Base-by-base conservation (phyloP, 2,113 vertebrate species). In the Datnioides undecimradiatus region DNA sequence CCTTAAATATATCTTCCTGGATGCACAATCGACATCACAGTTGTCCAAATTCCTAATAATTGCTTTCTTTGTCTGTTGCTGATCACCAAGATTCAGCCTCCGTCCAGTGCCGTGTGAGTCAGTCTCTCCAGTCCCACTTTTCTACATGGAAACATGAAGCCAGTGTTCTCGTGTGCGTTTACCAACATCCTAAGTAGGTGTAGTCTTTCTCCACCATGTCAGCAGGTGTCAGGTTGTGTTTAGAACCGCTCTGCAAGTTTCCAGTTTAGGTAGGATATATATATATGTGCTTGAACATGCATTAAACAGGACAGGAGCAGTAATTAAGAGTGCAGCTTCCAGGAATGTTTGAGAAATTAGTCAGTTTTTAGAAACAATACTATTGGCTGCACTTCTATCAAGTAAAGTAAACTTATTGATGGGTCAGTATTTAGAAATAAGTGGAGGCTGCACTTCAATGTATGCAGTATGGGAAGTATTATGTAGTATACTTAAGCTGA, bases 141-240 rank as follows among this genome's bases (percentile, higher is more conserved):
- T 63, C 60, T 64, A 36, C 13, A 33, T 4, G n/a, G 34, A 59
- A 69, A 60, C 45, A 60, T 70, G 40, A 68, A 51, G 21, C 38
- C 13, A 13, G 3, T 5, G 55, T 31, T 41, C 33, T 77, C 45
- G 13, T 27, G 6, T 41, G 55, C 31, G 55, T 69, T 54, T 25
- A 78, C 57, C 16, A 25, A 27, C 27, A 25, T 54, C 65, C 65
- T 52, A 55, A 46, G 25, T 16, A 6, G 36, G 80, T 58, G 27
- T 77, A 31, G 5, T 36, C 46, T 82, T 82, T 48, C 65, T 64
- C 21, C 13, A 14, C 12, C 8, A 5, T 38, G 25, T 48, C 46
- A 27, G n/a, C 10, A 2, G 52, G 51, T 59, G 43, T 73, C 49
- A 25, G 21, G 36, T 62, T 34, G 12, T 34, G 51, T 43, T 45